A percentile compares a stretch with the other conserved stretches of the same genome.
Evolutionary conservation across 1,140 invertebrate species (phyloP).

Genomic region (Ptiloglossa arizonensis): DNA sequence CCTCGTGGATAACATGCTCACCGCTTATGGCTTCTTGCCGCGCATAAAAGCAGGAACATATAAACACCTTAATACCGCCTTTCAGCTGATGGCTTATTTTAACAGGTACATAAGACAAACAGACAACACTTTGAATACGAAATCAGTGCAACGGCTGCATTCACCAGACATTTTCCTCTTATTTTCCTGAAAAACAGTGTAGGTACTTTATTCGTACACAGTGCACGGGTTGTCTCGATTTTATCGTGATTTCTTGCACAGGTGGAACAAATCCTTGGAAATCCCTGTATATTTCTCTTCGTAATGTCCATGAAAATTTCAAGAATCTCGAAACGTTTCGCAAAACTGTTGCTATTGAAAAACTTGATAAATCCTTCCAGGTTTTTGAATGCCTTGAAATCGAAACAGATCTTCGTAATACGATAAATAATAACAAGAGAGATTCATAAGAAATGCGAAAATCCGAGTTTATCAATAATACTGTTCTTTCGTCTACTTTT

Average conservation of each 20-base stretch:
- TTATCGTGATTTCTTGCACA: no score
- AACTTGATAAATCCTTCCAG: no score
- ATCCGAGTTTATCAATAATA: no score
- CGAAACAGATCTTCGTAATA: no score
- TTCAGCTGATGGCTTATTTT: constrained; percentile 87
- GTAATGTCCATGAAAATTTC: no score
- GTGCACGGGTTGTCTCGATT: not conserved
- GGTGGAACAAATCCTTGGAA: not conserved
- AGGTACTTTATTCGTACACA: not conserved
- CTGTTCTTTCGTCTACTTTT: no score
- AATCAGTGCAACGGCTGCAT: not conserved
- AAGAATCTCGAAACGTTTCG: no score
- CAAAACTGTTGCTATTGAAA: no score
- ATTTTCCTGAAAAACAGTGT: not conserved
- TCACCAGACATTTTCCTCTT: not conserved
- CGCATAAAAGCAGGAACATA: constrained; percentile 81
- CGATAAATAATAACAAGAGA: no score
- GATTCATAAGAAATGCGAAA: no score
- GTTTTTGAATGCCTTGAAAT: no score
- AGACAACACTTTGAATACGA: not conserved
- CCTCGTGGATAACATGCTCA: constrained; percentile 86
- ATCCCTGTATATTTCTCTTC: not conserved
- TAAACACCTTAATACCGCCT: constrained; percentile 85
- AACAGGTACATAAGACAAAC: constrained; percentile 82
- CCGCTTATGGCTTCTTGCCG: constrained; percentile 83